Conservation (phyloP, 2,797 vertebrate genomes). For the Pempheris klunzingeri region DNA sequence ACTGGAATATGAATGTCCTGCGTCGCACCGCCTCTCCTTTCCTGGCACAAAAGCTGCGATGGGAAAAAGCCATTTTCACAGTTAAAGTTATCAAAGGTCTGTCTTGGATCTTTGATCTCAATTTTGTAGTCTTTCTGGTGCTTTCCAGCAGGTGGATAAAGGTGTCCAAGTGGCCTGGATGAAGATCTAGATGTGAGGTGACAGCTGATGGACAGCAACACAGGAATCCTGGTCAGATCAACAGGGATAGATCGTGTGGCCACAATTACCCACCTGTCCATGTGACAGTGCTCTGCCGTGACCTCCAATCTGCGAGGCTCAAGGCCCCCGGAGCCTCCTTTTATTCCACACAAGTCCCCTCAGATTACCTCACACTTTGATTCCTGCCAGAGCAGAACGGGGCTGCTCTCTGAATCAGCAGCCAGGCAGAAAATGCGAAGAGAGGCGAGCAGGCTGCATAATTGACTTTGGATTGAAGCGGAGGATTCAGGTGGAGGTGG, state of each 20-base stretch:
- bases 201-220: conserved; percentile 69
- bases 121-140: conserved; percentile 30
- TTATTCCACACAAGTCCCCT: conserved; percentile 53
- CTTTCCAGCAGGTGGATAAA: conserved; percentile 12
- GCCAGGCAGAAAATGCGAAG: conserved; percentile 65
- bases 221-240: conserved; percentile 26
- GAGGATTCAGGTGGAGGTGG: conserved; percentile 59
- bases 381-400: conserved; percentile 52
- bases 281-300: conserved; percentile 34
- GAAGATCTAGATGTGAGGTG: conserved; percentile 55
- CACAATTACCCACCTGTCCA: conserved; percentile 74
- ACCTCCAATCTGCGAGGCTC: conserved; percentile 58
- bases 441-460: conserved; percentile 58
- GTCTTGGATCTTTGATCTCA: conserved; percentile 41
- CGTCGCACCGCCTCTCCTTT: conserved; percentile 16
- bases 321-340: conserved; percentile 15
- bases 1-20: conserved; percentile 69
- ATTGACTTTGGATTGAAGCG: conserved; percentile 66
- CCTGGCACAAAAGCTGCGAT: conserved; percentile 20
- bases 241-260: conserved; percentile 32
- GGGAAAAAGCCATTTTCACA: conserved; percentile 33
- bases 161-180: conserved; percentile 16
- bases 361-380: conserved; percentile 68
- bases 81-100: conserved; percentile 45
- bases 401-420: conserved; percentile 61